Conservation (phyloP, 1,140 invertebrate genomes). For the Drosophila lacertosa region DNA sequence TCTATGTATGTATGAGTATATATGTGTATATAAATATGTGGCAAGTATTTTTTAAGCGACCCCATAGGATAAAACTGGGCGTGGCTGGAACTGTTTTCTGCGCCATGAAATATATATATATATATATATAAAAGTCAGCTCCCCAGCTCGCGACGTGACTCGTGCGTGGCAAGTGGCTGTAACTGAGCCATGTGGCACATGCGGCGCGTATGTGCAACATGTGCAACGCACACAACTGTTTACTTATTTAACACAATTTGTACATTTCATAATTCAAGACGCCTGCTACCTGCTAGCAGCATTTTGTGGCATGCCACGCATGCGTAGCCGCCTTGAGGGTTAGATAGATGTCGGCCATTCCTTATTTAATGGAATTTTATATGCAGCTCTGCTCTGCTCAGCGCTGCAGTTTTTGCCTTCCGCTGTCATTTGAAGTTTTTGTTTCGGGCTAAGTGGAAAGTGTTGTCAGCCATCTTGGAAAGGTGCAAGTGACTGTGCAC, state of each 20-base stretch:
- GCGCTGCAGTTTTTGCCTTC: constrained; percentile 19
- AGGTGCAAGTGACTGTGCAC: constrained; percentile 6
- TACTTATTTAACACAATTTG: constrained; percentile 79
- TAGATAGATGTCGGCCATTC: constrained; percentile 22
- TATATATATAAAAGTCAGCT: constrained; percentile 65
- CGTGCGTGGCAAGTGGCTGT: constrained; percentile 34
- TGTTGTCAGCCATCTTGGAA: constrained; percentile 49
- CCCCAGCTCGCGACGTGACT: constrained; percentile 56
- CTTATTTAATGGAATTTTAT: constrained; percentile 49
- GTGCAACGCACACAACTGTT: constrained; percentile 67
- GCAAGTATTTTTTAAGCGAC: constrained; percentile 18
- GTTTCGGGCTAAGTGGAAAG: constrained; percentile 62
- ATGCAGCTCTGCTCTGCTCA: constrained; percentile 25
- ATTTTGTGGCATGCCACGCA: constrained; percentile 51
- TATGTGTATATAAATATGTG: constrained; percentile 3
- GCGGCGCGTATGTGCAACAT: constrained; percentile 20
- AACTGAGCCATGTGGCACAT: constrained; percentile 19
- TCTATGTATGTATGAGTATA: constrained; percentile 3
- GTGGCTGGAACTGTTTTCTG: constrained; percentile 20
- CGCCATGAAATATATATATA: constrained; percentile 27
- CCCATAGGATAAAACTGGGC: constrained; percentile 13
- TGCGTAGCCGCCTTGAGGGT: constrained; percentile 52
- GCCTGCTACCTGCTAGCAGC: constrained; percentile 4
- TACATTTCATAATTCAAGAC: constrained; percentile 71
- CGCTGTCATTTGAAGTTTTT: constrained; percentile 29